Evolutionary conservation across 2,113 vertebrate genomes (phyloP).

Genomic region (Hystrix brachyura): DNA sequence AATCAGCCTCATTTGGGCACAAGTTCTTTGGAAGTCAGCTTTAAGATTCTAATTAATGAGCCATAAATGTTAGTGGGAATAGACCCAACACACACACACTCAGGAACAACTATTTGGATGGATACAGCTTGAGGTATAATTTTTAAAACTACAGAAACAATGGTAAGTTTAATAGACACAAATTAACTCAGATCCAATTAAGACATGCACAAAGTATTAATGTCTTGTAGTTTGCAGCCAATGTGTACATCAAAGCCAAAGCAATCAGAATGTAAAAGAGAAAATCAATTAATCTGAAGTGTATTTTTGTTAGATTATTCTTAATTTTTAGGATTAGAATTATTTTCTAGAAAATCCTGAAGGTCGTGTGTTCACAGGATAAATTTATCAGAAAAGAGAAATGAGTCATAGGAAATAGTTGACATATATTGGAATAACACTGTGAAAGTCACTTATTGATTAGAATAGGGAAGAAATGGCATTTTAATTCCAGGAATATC

Average conservation of each 20-base stretch:
- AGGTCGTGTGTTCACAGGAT: not conserved
- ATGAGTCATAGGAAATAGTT: not conserved
- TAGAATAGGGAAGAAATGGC: not conserved
- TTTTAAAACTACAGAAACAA: conserved; percentile 21
- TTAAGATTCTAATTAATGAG: conserved; percentile 47
- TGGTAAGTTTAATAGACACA: conserved; percentile 37
- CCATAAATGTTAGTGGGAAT: not conserved
- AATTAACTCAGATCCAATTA: not conserved
- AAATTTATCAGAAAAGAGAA: not conserved
- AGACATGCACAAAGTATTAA: not conserved
- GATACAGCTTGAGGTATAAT: not conserved
- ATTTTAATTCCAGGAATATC: not conserved
- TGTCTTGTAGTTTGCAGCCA: not conserved
- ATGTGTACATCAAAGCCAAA: not conserved
- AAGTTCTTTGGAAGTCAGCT: not conserved
- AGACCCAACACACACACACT: not conserved
- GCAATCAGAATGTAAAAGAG: not conserved
- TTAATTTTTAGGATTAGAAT: conserved; percentile 43
- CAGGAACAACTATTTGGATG: not conserved
- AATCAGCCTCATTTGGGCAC: not conserved
- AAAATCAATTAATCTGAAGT: conserved; percentile 1
- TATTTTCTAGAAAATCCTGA: conserved; percentile 10
- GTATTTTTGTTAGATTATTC: not conserved
- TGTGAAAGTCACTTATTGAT: not conserved
- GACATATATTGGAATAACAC: not conserved